A percentile compares a stretch with the other conserved stretches of the same genome.
Evolutionary conservation across 2,113 vertebrate genomes (phyloP).

Genomic region (Brachyistius frenatus): DNA sequence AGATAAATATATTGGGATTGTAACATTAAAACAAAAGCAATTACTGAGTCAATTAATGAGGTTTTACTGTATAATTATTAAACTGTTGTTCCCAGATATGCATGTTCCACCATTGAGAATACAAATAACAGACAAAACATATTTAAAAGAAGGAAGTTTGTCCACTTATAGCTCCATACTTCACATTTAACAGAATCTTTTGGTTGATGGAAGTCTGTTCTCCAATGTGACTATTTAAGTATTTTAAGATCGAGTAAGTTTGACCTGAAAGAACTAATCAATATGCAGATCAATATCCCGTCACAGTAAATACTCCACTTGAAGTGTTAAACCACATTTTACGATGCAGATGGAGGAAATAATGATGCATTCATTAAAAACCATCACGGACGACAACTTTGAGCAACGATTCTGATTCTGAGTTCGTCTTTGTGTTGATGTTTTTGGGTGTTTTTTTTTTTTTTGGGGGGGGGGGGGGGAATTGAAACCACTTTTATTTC

Average conservation of each 20-base stretch:
- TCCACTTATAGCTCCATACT: background rate
- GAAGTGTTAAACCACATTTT: background rate
- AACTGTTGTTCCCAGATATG: background rate
- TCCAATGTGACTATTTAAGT: background rate
- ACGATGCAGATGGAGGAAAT: background rate
- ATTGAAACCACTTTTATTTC: slow-evolving; percentile 41
- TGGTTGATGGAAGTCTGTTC: background rate
- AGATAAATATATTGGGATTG: background rate
- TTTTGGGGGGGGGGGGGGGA: no score
- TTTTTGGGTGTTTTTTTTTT: slow-evolving; percentile 21
- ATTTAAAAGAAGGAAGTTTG: no score
- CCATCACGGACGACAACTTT: background rate
- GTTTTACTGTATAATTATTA: no score
- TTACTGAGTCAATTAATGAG: no score
- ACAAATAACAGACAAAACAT: background rate
- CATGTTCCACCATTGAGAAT: background rate
- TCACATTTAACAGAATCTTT: background rate
- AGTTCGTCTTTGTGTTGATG: slow-evolving; percentile 18
- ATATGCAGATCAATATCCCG: background rate
- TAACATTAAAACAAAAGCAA: no score
- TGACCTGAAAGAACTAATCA: background rate
- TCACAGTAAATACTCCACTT: background rate
- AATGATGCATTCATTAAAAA: slow-evolving; percentile 6
- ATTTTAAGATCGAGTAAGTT: background rate
- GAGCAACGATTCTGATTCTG: background rate